These are phyloP conservation scores for Botrylloides violaceus DNA, from an alignment of 23 tunicate genomes.

Conservation along the genomic window DNA sequence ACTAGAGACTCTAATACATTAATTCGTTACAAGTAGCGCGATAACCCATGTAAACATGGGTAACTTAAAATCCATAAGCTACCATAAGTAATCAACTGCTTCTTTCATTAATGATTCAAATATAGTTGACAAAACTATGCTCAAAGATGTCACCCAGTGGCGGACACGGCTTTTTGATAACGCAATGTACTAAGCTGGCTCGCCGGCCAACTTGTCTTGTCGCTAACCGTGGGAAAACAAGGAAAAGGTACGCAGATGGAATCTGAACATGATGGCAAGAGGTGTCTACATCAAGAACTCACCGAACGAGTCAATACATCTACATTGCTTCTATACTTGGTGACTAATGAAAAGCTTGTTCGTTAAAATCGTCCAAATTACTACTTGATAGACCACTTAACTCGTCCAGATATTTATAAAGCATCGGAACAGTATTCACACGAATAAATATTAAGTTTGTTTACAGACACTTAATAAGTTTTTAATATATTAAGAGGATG, in stretches of 20 bases:
- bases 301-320: background rate
- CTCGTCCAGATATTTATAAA: background rate
- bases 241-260: background rate
- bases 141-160: background rate
- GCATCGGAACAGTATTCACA: background rate
- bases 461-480: too few species aligned
- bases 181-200: background rate
- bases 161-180: background rate
- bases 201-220: background rate
- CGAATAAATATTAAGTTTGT: too few species aligned
- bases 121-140: background rate
- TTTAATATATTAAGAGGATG: too few species aligned
- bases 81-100: background rate
- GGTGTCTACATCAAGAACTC: background rate
- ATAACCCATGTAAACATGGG: background rate
- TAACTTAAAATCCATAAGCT: background rate
- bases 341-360: background rate
- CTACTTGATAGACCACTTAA: background rate
- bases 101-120: background rate
- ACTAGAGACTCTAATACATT: background rate
- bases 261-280: background rate
- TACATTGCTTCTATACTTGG: too few species aligned
- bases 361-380: background rate
- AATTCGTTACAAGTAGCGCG: background rate
- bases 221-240: background rate